These are phyloP conservation scores for Neofelis nebulosa DNA, from an alignment of 2,113 vertebrate species.

Conservation along the genomic window DNA sequence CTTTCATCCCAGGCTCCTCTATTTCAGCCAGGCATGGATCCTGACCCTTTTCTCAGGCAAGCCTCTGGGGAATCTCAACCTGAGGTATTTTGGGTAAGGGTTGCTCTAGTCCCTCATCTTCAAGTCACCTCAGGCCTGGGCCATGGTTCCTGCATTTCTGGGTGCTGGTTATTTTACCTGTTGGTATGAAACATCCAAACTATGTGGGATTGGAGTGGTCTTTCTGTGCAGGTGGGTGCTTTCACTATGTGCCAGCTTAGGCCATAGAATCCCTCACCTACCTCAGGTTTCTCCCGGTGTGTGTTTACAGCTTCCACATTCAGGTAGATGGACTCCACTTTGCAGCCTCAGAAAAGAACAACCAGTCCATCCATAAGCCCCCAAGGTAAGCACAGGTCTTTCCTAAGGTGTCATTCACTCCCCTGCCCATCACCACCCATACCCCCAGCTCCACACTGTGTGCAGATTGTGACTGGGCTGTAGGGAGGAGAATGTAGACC, in stretches of 20 bases:
- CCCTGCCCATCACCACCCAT: neutral
- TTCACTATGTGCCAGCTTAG: neutral
- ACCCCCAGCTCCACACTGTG: neutral
- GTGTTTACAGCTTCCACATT: slow-evolving; percentile 95
- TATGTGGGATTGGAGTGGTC: neutral
- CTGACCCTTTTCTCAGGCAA: neutral
- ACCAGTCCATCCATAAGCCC: neutral
- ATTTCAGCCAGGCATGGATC: neutral
- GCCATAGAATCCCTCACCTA: slow-evolving; percentile 73
- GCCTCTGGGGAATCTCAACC: neutral
- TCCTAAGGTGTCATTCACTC: neutral
- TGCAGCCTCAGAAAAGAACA: slow-evolving; percentile 87
- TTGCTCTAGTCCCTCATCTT: neutral
- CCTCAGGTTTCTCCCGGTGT: slow-evolving; percentile 91
- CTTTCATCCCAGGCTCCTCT: too few species aligned
- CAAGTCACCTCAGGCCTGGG: neutral
- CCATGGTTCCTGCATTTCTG: neutral
- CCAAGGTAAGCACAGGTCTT: neutral
- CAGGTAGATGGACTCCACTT: slow-evolving; percentile 93
- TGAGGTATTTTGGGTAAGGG: neutral
- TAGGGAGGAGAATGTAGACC: neutral
- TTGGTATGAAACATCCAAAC: neutral
- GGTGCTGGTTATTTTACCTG: neutral
- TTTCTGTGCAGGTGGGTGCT: neutral
- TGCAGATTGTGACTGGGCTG: neutral